These are phyloP conservation scores for Dysmachus trigonus DNA, from an alignment of 2,888 invertebrate genomes.

Conservation along the genomic window DNA sequence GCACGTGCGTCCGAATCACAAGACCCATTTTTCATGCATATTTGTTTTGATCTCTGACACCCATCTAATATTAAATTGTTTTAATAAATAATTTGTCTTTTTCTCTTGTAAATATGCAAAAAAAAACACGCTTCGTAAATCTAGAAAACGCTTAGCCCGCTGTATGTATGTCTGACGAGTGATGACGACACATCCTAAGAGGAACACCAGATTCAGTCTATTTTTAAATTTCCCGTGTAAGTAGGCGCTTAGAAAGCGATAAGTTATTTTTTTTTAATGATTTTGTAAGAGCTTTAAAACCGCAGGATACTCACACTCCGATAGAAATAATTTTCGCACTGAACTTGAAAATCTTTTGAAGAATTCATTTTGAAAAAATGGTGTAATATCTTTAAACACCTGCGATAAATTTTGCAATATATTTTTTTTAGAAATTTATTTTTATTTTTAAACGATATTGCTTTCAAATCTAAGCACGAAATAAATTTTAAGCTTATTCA, in stretches of 20 bases:
- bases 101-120: neutral
- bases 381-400: neutral
- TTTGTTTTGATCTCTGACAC: neutral
- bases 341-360: constrained; percentile 11
- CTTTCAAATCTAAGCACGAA: neutral
- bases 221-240: neutral
- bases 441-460: neutral
- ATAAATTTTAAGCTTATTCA: neutral
- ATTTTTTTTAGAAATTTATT: neutral
- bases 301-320: constrained; percentile 2
- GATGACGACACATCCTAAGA: neutral
- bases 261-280: neutral
- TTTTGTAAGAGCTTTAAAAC: neutral
- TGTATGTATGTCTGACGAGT: neutral
- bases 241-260: neutral
- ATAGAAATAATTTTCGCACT: constrained; percentile 17
- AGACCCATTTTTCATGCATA: neutral
- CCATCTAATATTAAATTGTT: neutral
- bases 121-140: neutral
- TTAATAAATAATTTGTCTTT: neutral
- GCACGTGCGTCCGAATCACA: neutral
- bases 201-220: neutral
- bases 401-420: neutral
- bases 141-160: neutral
- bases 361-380: neutral